Conservation (phyloP, 2,113 vertebrate species). For the Microtus oregoni region DNA sequence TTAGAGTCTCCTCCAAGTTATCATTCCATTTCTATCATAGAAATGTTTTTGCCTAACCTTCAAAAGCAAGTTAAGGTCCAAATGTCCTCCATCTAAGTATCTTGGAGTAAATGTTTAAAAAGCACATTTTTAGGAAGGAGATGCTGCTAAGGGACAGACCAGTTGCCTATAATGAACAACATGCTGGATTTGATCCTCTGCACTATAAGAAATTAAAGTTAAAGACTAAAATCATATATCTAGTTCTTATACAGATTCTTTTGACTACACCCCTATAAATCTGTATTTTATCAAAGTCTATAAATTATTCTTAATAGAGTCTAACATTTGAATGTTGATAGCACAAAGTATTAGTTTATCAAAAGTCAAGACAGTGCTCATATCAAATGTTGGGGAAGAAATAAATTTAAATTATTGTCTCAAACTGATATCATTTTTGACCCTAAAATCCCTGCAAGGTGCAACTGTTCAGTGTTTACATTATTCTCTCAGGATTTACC, state of each 20-base stretch:
- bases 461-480: not conserved
- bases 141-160: not conserved
- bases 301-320: not conserved
- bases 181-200: not conserved
- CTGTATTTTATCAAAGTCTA: not conserved
- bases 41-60: not conserved
- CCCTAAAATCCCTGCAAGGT: not conserved
- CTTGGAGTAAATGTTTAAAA: not conserved
- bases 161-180: not conserved
- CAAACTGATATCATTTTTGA: conserved; percentile 28
- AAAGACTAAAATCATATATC: not conserved
- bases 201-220: not conserved
- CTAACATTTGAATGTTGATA: not conserved
- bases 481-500: conserved; percentile 5
- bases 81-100: not conserved
- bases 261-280: not conserved
- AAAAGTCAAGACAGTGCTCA: not conserved
- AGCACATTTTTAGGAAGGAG: not conserved
- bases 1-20: not conserved
- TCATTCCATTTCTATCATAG: not conserved
- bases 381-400: not conserved
- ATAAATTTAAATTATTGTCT: conserved; percentile 19
- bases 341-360: not conserved
- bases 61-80: not conserved
- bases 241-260: not conserved